Evolutionary conservation across 1,140 invertebrate species (phyloP), one percentile per base, ranked within the genome.

Genomic region (Papilio dardanus): DNA sequence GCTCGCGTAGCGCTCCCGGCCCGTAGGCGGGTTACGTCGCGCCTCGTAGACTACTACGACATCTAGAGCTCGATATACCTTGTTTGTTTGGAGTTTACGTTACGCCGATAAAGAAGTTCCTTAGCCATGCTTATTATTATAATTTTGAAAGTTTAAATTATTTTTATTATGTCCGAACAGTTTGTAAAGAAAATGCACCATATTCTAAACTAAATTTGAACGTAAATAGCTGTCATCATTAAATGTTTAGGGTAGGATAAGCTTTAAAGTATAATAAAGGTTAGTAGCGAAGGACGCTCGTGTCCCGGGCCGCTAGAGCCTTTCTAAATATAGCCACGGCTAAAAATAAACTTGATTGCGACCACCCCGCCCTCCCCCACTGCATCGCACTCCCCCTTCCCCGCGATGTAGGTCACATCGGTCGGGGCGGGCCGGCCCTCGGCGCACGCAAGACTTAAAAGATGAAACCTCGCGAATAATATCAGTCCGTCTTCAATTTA

Each of bases 251-350:
- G 19, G 19, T 28, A 62, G 10, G 21, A 28, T 50, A 28, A 28
- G 21, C 21, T 0, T 28, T 62, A 12, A 24, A n/a, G n/a, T n/a
- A 50, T 46, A 69, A 76, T 77, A 65, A 71, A 81, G 80, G 71
- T 75, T 75, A 75, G 71, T 76, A 42, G 2, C 74, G 76, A 83
- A 83, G 83, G 80, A 78, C 79, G 76, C 33, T 67, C 30, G n/a
- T 33, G 80, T 79, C 81, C 79, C 81, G 83, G 82, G 75, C 81
- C 80, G 75, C 79, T 71, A 58, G 68, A 76, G 81, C 79, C 79
- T 66, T 76, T 82, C 88, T 89, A 91, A 83, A 91, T 89, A 87
- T 91, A 89, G 85, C 37, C 71, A 58, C 28, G 31, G 69, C 83
- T 84, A 82, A 88, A 91, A 88, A 89, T 90, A 90, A 77, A 62